phyloP scores from a whole-genome alignment of 2,797 vertebrate genomes.

The Microcaecilia unicolor region DNA sequence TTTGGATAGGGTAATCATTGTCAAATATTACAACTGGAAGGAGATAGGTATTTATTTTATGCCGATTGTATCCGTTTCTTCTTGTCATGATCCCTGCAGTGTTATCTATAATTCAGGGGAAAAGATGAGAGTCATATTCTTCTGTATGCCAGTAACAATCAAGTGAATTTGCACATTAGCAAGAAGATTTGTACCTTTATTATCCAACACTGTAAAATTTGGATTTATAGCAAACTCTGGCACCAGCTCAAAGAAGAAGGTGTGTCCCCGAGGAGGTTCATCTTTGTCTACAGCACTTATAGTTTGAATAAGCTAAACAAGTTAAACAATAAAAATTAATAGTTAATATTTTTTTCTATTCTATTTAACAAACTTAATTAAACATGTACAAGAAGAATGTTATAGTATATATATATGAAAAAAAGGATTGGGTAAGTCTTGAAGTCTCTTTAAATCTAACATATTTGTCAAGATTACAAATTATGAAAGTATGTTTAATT shows the following conservation, averaged over 20 bases:
- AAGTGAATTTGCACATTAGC: no score
- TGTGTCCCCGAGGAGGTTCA: slow-evolving; percentile 83
- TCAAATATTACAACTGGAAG: slow-evolving; percentile 89
- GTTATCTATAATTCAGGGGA: slow-evolving; percentile 67
- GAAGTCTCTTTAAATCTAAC: no score
- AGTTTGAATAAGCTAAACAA: slow-evolving; percentile 95
- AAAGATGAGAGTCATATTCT: neutral
- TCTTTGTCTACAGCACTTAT: slow-evolving; percentile 92
- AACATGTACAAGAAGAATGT: no score
- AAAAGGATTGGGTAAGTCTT: no score
- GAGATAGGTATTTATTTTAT: slow-evolving; percentile 75
- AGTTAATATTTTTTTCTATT: no score
- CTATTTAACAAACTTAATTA: no score
- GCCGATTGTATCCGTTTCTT: slow-evolving; percentile 77
- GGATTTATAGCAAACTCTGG: slow-evolving; percentile 72
- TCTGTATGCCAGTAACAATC: no score
- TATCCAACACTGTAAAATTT: slow-evolving; percentile 89
- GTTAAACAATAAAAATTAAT: no score
- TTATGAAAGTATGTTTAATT: no score
- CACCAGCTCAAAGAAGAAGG: slow-evolving; percentile 85
- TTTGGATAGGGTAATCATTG: slow-evolving; percentile 90
- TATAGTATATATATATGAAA: no score
- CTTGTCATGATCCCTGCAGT: slow-evolving; percentile 87
- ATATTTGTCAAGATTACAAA: no score
- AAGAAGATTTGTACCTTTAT: slow-evolving; percentile 84